These are phyloP conservation scores for Xiphophorus hellerii DNA, from an alignment of 2,113 vertebrate genomes.

Conservation along the genomic window DNA sequence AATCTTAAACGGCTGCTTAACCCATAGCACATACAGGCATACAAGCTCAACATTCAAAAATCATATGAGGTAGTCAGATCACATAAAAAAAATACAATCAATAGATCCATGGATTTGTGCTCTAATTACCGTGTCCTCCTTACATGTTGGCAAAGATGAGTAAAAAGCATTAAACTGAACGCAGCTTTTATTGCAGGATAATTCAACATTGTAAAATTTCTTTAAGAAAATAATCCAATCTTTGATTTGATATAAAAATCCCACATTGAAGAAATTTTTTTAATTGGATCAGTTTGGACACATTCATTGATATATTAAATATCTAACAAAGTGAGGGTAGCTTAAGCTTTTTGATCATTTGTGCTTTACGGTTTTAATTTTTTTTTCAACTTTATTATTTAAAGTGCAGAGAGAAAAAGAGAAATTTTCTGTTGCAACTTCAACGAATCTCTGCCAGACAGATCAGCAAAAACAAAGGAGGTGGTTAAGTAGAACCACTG, in stretches of 20 bases:
- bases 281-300: background rate
- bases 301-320: background rate
- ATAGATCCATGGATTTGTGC: constrained; percentile 31
- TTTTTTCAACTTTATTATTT: too few species aligned
- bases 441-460: too few species aligned
- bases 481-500: too few species aligned
- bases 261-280: background rate
- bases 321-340: too few species aligned
- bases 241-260: too few species aligned
- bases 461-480: too few species aligned
- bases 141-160: background rate
- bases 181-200: background rate
- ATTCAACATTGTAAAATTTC: too few species aligned
- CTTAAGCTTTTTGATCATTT: too few species aligned
- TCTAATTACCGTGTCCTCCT: constrained; percentile 27
- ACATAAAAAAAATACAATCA: constrained; percentile 81
- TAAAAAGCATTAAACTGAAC: background rate
- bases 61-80: constrained; percentile 92
- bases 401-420: too few species aligned
- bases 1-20: constrained; percentile 13
- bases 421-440: too few species aligned
- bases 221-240: too few species aligned
- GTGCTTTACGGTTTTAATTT: too few species aligned
- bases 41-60: constrained; percentile 57
- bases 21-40: constrained; percentile 31